Evolutionary conservation across 2,113 vertebrate species (phyloP).

Genomic region (Amphiprion percula): DNA sequence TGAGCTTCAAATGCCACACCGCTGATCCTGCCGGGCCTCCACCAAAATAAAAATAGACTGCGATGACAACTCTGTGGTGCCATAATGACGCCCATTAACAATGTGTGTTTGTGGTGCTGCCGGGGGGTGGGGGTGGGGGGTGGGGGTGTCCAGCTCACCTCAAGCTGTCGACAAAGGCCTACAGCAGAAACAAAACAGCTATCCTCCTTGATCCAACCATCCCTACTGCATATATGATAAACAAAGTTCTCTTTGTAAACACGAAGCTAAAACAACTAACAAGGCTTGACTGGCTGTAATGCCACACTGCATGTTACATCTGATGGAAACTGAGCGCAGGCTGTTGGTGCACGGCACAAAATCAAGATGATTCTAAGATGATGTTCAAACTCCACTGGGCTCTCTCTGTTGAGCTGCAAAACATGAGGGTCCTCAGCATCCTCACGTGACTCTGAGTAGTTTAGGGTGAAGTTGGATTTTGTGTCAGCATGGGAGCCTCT

Average conservation of each 20-base stretch:
- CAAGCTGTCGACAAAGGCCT: conserved; percentile 63
- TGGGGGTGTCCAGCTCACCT: conserved; percentile 46
- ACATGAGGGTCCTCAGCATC: conserved; percentile 16
- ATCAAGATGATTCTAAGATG: conserved; percentile 41
- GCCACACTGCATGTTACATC: conserved; percentile 53
- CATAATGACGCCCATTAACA: conserved; percentile 74
- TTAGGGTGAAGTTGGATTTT: not conserved
- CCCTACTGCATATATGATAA: conserved; percentile 31
- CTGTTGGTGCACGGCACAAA: conserved; percentile 52
- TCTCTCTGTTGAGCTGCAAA: conserved; percentile 50
- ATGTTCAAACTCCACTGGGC: conserved; percentile 42
- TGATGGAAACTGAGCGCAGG: conserved; percentile 58
- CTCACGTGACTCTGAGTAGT: conserved; percentile 45
- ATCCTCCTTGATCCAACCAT: conserved; percentile 54
- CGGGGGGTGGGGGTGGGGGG: not conserved
- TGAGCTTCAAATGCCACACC: conserved; percentile 76
- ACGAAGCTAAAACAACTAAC: conserved; percentile 52
- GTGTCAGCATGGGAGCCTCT: not conserved
- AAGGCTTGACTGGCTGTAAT: conserved; percentile 58
- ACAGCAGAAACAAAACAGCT: conserved; percentile 17
- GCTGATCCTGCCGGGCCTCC: conserved; percentile 74
- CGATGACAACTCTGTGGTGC: conserved; percentile 72
- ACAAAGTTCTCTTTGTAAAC: conserved; percentile 59
- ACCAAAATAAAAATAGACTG: conserved; percentile 79
- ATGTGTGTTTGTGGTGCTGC: conserved; percentile 67